Evolutionary conservation across 2,113 vertebrate genomes (phyloP), one percentile per base, ranked within the genome.

Genomic region (Catagonus wagneri): DNA sequence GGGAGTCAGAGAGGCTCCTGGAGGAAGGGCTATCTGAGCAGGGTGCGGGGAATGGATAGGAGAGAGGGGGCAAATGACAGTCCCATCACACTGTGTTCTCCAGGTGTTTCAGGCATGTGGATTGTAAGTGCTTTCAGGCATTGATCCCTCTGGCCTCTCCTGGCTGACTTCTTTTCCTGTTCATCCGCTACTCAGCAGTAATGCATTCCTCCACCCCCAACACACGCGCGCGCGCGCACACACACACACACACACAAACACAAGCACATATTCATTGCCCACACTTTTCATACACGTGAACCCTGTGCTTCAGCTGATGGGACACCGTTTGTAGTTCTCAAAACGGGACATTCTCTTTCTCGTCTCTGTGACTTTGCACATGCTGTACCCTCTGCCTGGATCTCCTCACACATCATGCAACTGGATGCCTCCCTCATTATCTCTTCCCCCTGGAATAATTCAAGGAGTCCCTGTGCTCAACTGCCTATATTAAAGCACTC

Each of bases 211-310:
- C 9, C 27, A 6, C 14, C 10, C 36, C 29, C 4, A 27, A 15
- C 25, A 83, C 69, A 54, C 58, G 19, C 60, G 13, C 56, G 22
- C n/a, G 16, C 39, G 5, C 12, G 12, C 23, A 11, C 29, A 79
- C 63, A 69, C 63, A 32, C 36, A 32, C 34, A 36, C 78, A 29
- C 39, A 27, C 11, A 14, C 27, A n/a, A n/a, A 11, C 29, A 79
- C 63, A 69, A n/a, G 0, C 14, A 7, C 14, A 2, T 32, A 12
- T 1, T 2, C 27, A 6, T 1, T 3, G 25, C 50, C 58, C 72
- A 65, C 34, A 15, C n/a, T 84, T 50, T 19, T n/a, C n/a, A 34
- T n/a, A 14, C 66, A 20, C 6, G 8, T 15, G 36, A 44, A 44
- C 29, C 15, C 36, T 29, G 7, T 36, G 34, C 58, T 56, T 6